Conservation (phyloP, 2,888 invertebrate species). For the Amiota minor region DNA sequence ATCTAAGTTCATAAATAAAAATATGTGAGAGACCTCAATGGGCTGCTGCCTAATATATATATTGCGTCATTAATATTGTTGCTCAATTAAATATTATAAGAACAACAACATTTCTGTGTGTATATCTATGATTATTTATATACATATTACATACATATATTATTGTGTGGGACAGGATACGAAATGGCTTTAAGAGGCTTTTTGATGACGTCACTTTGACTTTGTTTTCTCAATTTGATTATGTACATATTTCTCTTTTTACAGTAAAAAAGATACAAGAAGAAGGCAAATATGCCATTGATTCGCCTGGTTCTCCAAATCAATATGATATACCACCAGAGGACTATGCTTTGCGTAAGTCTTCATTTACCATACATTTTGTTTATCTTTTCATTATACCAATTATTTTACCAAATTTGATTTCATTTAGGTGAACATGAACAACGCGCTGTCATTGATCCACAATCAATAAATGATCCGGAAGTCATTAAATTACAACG, state of each 20-base stretch:
- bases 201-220: constrained; percentile 12
- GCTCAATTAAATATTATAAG: too few species aligned
- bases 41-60: constrained; percentile 41
- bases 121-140: constrained; percentile 25
- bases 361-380: neutral
- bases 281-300: constrained; percentile 96
- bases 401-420: neutral
- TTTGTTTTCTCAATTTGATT: neutral
- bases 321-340: constrained; percentile 92
- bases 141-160: neutral
- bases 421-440: constrained; percentile 90
- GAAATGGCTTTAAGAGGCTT: neutral
- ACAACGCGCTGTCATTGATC: constrained; percentile 95
- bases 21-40: constrained; percentile 55
- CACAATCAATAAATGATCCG: constrained; percentile 88
- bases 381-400: neutral
- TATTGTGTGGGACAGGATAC: neutral
- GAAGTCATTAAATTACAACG: constrained; percentile 88
- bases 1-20: neutral
- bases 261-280: constrained; percentile 94
- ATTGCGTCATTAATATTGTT: constrained; percentile 57
- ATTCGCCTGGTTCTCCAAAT: constrained; percentile 94
- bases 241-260: constrained; percentile 38
- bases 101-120: constrained; percentile 44
- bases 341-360: constrained; percentile 89